Evolutionary conservation across 2,888 invertebrate genomes (phyloP).

Genomic region (Cancer borealis): DNA sequence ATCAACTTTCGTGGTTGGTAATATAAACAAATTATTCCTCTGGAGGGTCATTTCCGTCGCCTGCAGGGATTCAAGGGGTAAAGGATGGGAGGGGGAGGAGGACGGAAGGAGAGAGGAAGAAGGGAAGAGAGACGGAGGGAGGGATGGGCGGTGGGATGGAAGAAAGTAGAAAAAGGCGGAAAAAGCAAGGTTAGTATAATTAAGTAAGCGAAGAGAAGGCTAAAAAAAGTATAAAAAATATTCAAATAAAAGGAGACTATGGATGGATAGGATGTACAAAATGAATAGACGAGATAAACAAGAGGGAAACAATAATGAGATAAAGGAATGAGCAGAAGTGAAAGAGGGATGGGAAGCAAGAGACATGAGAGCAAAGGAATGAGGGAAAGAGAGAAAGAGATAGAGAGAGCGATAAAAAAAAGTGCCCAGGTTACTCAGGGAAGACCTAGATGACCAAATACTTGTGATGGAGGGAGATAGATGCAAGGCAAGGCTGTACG

Average conservation of each 20-base stretch:
- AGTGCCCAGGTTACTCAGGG: no score
- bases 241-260: no score
- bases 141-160: background rate
- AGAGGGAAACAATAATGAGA: background rate
- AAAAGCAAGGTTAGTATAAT: no score
- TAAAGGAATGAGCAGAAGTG: background rate
- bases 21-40: slow-evolving; percentile 24
- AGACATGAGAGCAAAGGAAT: background rate
- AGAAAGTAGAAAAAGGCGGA: no score
- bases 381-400: background rate
- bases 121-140: background rate
- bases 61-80: background rate
- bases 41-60: background rate
- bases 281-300: background rate
- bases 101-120: background rate
- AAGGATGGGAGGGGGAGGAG: background rate
- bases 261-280: background rate
- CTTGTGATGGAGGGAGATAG: no score
- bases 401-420: no score
- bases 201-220: no score
- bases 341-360: background rate
- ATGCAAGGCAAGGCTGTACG: no score
- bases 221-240: no score
- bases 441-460: no score
- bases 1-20: background rate